phyloP scores from a whole-genome alignment of 2,888 invertebrate genomes.

The Noctua fimbriata region DNA sequence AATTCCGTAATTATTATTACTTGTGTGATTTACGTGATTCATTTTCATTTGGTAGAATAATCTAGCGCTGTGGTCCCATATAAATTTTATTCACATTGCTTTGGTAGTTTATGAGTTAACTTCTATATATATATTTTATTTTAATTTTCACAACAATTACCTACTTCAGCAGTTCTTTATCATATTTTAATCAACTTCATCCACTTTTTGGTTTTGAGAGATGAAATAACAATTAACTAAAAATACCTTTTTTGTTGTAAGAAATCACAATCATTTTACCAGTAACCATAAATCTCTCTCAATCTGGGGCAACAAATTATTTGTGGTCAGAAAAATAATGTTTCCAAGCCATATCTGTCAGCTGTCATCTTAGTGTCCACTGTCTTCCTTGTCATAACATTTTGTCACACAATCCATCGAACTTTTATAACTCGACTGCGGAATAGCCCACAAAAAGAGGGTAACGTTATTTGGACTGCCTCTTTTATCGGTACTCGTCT shows the following conservation, averaged over 20 bases:
- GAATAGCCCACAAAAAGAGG: neutral
- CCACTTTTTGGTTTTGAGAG: too few relatives aligned
- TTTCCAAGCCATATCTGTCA: constrained; percentile 7
- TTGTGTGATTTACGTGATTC: too few relatives aligned
- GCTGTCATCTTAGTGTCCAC: constrained; percentile 5
- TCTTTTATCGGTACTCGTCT: neutral
- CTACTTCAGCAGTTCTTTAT: too few relatives aligned
- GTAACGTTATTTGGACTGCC: neutral
- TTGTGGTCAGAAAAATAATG: neutral
- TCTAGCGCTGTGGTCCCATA: too few relatives aligned
- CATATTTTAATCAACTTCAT: too few relatives aligned
- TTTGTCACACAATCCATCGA: constrained; percentile 7
- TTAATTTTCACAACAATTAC: too few relatives aligned
- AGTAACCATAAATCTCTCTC: neutral
- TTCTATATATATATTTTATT: too few relatives aligned
- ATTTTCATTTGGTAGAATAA: too few relatives aligned
- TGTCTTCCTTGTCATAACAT: constrained; percentile 16
- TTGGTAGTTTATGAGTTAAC: too few relatives aligned
- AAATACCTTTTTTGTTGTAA: neutral
- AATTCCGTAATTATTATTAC: too few relatives aligned
- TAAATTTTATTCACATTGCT: too few relatives aligned
- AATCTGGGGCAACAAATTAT: neutral
- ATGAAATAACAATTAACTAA: too few relatives aligned
- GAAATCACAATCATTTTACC: neutral
- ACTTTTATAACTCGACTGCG: neutral